Percentiles rank a stretch among this genome's conserved stretches.
Evolutionary conservation across 2,888 invertebrate genomes (phyloP).

Genomic region (Leucoma salicis): DNA sequence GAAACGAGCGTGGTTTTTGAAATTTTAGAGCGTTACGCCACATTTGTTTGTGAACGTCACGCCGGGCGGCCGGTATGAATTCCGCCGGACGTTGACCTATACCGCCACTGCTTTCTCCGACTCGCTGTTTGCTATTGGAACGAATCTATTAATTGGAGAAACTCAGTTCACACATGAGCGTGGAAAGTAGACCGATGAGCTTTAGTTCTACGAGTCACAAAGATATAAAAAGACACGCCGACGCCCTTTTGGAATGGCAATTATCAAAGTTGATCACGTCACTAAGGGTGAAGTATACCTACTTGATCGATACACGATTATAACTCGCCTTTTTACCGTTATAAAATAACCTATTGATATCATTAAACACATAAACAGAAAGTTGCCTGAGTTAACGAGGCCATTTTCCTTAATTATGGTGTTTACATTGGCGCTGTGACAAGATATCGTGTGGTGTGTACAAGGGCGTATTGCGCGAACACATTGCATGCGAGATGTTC

Average conservation of each 20-base stretch:
- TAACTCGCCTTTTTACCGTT: too few species aligned
- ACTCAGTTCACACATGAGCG: slow-evolving; percentile 80
- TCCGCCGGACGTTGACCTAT: slow-evolving; percentile 76
- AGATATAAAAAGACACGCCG: slow-evolving; percentile 28
- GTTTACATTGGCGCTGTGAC: not conserved
- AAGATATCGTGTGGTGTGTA: not conserved
- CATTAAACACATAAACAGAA: not conserved
- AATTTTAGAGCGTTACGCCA: slow-evolving; percentile 77
- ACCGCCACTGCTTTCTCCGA: slow-evolving; percentile 74
- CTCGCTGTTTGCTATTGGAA: slow-evolving; percentile 80
- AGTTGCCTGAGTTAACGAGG: not conserved
- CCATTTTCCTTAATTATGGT: not conserved
- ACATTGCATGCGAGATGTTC: slow-evolving; percentile 26
- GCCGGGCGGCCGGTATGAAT: slow-evolving; percentile 72
- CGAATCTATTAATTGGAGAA: slow-evolving; percentile 82
- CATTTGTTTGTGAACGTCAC: slow-evolving; percentile 77
- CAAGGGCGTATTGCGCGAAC: not conserved
- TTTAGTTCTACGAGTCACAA: slow-evolving; percentile 44
- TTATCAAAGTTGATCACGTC: slow-evolving; percentile 15
- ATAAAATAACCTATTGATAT: too few species aligned
- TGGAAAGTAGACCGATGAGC: slow-evolving; percentile 74
- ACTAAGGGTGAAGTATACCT: slow-evolving; percentile 4
- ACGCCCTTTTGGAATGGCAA: slow-evolving; percentile 27
- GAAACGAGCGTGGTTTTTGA: slow-evolving; percentile 64
- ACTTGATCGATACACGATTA: too few species aligned